Conservation (phyloP, 2,888 invertebrate species). For the Hypomecis punctinalis region DNA sequence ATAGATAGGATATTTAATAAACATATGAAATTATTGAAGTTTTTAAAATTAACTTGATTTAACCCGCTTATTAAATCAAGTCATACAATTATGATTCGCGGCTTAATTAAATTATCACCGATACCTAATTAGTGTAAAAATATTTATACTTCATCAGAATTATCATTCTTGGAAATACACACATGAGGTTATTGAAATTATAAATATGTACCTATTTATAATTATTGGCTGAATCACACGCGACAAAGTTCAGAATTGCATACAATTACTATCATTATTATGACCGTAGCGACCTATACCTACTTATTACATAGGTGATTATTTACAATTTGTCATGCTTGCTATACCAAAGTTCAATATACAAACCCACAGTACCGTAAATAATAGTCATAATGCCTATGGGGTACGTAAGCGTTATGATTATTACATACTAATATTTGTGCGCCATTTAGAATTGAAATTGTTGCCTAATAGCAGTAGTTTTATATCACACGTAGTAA, state of each 20-base stretch:
- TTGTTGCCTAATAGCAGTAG: too few species aligned
- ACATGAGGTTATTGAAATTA: neutral
- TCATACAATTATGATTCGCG: too few species aligned
- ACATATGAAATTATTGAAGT: too few species aligned
- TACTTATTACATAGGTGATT: neutral
- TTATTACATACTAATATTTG: too few species aligned
- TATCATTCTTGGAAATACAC: neutral
- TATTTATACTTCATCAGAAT: neutral
- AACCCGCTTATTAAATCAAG: too few species aligned
- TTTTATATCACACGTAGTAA: too few species aligned
- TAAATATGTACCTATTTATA: neutral
- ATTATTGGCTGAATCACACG: conserved; percentile 2
- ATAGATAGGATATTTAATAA: too few species aligned
- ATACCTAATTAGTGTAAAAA: too few species aligned
- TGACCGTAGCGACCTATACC: neutral
- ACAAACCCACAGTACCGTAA: neutral
- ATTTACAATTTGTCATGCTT: conserved; percentile 17
- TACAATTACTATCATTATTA: conserved; percentile 4
- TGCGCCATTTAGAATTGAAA: too few species aligned
- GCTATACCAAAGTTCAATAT: conserved; percentile 6
- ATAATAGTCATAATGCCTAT: neutral
- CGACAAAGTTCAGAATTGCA: conserved; percentile 1
- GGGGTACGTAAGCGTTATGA: too few species aligned
- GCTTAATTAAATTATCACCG: too few species aligned
- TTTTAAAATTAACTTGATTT: too few species aligned